Conservation (phyloP, 2,113 vertebrate species). For the Oplegnathus fasciatus region DNA sequence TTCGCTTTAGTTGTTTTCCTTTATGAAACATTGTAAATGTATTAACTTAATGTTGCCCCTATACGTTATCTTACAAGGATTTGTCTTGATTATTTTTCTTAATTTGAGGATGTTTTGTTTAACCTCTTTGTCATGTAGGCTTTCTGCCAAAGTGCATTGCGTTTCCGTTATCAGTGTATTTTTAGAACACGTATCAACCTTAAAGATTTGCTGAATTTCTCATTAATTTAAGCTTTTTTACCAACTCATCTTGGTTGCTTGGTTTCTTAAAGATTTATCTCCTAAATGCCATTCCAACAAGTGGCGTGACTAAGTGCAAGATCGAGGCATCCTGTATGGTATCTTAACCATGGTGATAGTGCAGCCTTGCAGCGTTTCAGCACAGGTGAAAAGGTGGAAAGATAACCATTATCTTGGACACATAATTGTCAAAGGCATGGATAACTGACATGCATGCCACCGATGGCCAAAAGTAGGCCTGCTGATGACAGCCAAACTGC, state of each 20-base stretch:
- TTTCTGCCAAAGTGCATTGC: constrained; percentile 4
- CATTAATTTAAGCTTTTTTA: neutral
- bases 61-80: constrained; percentile 4
- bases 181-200: neutral
- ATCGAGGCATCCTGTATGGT: constrained; percentile 53
- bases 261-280: constrained; percentile 39
- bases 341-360: constrained; percentile 56
- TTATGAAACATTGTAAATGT: constrained; percentile 1
- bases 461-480: constrained; percentile 62
- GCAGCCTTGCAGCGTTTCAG: constrained; percentile 49
- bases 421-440: constrained; percentile 74
- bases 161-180: constrained; percentile 16
- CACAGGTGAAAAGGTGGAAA: constrained; percentile 80
- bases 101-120: constrained; percentile 10
- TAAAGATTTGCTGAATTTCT: neutral
- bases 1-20: constrained; percentile 11
- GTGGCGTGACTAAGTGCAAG: constrained; percentile 25
- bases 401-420: constrained; percentile 81
- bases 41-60: neutral
- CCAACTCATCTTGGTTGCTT: neutral
- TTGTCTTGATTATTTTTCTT: constrained; percentile 25
- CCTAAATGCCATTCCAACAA: constrained; percentile 30
- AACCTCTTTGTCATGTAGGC: neutral
- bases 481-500: constrained; percentile 79
- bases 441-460: constrained; percentile 75